These are phyloP conservation scores for Brachymystax lenok DNA, from an alignment of 2,797 vertebrate genomes.

Conservation along the genomic window DNA sequence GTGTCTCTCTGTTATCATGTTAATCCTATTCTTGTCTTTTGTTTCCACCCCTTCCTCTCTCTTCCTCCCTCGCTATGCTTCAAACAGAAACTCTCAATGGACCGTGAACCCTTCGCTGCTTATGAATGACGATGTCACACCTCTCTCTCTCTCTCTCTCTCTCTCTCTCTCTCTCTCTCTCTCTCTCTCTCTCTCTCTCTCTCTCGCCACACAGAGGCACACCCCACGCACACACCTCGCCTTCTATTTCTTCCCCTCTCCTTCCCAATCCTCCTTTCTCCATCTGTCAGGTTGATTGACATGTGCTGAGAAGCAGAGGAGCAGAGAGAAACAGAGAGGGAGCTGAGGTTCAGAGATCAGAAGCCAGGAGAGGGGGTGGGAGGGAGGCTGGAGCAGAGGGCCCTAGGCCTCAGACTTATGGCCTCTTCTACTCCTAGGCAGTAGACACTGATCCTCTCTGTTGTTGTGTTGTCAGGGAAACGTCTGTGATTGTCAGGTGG, in stretches of 20 bases:
- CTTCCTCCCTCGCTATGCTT: slow-evolving; percentile 16
- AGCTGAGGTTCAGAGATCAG: slow-evolving; percentile 63
- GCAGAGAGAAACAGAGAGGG: slow-evolving; percentile 38
- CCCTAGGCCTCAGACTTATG: slow-evolving; percentile 34
- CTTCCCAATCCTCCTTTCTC: slow-evolving; percentile 57
- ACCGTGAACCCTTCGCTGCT: slow-evolving; percentile 42
- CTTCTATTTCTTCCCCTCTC: slow-evolving; percentile 32
- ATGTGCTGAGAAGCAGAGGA: slow-evolving; percentile 62
- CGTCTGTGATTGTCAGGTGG: slow-evolving; percentile 49
- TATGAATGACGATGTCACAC: slow-evolving; percentile 28
- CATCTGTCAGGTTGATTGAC: slow-evolving; percentile 78
- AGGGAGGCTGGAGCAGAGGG: slow-evolving; percentile 31
- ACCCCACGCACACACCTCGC: background rate
- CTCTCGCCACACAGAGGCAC: too few species aligned
- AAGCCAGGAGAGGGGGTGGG: slow-evolving; percentile 32
- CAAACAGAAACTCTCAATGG: slow-evolving; percentile 43
- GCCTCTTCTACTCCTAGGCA: slow-evolving; percentile 36
- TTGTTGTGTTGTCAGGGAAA: slow-evolving; percentile 43
- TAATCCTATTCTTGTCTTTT: slow-evolving; percentile 40
- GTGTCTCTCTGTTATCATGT: slow-evolving; percentile 48
- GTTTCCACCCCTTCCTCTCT: slow-evolving; percentile 21
- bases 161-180: background rate
- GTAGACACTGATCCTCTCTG: slow-evolving; percentile 37
- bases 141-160: slow-evolving; percentile 9
- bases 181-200: background rate